Conservation (phyloP, 1,140 invertebrate genomes). For the Zaprionus inermis region DNA sequence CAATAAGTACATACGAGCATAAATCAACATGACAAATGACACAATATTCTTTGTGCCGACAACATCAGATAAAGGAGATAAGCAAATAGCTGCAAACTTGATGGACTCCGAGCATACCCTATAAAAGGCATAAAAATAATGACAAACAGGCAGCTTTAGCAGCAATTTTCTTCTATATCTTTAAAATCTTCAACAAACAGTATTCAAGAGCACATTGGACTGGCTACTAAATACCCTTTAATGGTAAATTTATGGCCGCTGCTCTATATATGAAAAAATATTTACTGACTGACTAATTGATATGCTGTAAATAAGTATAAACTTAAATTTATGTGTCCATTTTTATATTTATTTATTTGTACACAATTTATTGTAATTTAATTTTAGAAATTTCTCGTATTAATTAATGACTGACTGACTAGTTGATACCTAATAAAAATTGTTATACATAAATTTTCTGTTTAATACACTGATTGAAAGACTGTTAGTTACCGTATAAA, state of each 20-base stretch:
- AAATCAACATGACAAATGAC: constrained; percentile 81
- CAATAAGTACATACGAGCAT: constrained; percentile 72
- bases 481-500: too few relatives aligned
- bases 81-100: background rate
- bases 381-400: too few relatives aligned
- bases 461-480: too few relatives aligned
- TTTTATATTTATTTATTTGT: too few relatives aligned
- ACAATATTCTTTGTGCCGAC: constrained; percentile 60
- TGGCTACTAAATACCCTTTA: background rate
- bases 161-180: background rate
- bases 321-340: too few relatives aligned
- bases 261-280: too few relatives aligned
- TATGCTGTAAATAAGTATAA: background rate
- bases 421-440: too few relatives aligned
- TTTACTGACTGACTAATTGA: background rate
- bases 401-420: too few relatives aligned
- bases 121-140: background rate
- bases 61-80: constrained; percentile 31
- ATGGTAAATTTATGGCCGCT: background rate
- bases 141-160: background rate
- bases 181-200: background rate
- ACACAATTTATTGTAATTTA: too few relatives aligned
- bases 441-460: too few relatives aligned
- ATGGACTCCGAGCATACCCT: constrained; percentile 13
- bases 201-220: rapidly evolving